These are phyloP conservation scores for Tetrapedia diversipes DNA, from an alignment of 2,888 invertebrate genomes.

Conservation along the genomic window DNA sequence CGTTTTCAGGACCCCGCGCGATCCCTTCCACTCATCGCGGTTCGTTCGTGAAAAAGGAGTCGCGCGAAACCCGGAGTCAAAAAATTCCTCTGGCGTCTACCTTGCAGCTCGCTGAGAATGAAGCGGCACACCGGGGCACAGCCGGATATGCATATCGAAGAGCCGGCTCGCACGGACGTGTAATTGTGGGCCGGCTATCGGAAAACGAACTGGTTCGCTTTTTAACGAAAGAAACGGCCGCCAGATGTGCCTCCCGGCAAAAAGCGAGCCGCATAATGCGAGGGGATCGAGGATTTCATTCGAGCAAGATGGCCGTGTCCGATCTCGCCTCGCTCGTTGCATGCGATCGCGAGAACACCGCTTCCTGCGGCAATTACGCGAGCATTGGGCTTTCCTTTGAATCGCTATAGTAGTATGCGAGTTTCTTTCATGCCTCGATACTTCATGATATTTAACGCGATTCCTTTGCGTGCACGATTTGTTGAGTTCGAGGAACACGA, in stretches of 20 bases:
- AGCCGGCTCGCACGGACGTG: constrained; percentile 7
- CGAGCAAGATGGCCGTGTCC: constrained; percentile 6
- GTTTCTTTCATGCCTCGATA: too few species aligned
- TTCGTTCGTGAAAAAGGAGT: neutral
- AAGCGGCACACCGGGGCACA: neutral
- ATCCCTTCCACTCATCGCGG: neutral
- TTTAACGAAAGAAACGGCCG: constrained; percentile 42
- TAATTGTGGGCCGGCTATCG: constrained; percentile 44
- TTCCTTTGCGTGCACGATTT: too few species aligned
- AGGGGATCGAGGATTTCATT: constrained; percentile 50
- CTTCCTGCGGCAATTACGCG: too few species aligned
- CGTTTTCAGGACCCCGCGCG: neutral
- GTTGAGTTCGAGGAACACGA: too few species aligned
- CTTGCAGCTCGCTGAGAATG: constrained; percentile 20
- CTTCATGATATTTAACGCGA: too few species aligned
- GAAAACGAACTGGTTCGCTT: constrained; percentile 53
- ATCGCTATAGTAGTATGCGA: too few species aligned
- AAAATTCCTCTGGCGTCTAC: neutral
- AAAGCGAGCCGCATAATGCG: constrained; percentile 57
- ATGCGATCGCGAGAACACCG: constrained; percentile 35
- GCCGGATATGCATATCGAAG: constrained; percentile 12
- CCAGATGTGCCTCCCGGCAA: constrained; percentile 54
- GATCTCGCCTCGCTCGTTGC: constrained; percentile 38
- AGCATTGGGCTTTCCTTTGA: too few species aligned
- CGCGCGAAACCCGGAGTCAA: neutral